A percentile compares a stretch with the other conserved stretches of the same genome.
Conservation (phyloP, 2,113 vertebrate species). For the Ariopsis seemanni region DNA sequence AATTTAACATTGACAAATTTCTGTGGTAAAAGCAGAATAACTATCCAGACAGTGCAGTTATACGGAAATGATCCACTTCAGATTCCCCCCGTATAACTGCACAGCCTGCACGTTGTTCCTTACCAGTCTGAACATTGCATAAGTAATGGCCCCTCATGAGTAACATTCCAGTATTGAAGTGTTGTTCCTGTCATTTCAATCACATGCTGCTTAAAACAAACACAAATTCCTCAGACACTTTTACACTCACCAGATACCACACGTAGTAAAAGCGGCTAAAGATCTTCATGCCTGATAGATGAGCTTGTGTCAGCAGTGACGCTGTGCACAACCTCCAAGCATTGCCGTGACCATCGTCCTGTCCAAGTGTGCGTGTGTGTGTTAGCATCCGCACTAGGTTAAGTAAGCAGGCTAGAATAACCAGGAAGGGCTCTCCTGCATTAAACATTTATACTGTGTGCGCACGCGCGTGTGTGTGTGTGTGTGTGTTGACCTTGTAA, state of each 20-base stretch:
- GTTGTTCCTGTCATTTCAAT: not conserved
- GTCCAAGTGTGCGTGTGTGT: constrained; percentile 1
- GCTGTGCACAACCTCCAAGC: constrained; percentile 10
- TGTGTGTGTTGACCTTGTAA: constrained; percentile 6
- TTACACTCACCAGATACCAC: constrained; percentile 84
- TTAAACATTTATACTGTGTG: constrained; percentile 27
- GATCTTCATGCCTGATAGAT: constrained; percentile 74
- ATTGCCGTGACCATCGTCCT: not conserved
- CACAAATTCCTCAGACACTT: not conserved
- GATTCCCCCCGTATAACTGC: not conserved
- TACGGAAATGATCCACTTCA: not conserved
- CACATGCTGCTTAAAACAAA: not conserved
- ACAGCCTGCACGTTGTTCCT: not conserved
- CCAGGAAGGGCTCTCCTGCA: constrained; percentile 41
- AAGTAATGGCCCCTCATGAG: not conserved
- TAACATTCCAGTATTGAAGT: not conserved
- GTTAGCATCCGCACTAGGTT: constrained; percentile 10
- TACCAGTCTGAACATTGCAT: not conserved
- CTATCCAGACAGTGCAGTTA: not conserved
- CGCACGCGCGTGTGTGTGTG: constrained; percentile 8
- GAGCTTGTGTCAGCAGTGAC: constrained; percentile 17
- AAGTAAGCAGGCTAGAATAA: constrained; percentile 56
- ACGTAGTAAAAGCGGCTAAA: constrained; percentile 86
- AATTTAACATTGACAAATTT: not conserved
- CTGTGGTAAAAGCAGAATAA: not conserved